Evolutionary conservation across 2,797 vertebrate species (phyloP), one percentile per base, ranked within the genome.

Genomic region (Poecilia picta): DNA sequence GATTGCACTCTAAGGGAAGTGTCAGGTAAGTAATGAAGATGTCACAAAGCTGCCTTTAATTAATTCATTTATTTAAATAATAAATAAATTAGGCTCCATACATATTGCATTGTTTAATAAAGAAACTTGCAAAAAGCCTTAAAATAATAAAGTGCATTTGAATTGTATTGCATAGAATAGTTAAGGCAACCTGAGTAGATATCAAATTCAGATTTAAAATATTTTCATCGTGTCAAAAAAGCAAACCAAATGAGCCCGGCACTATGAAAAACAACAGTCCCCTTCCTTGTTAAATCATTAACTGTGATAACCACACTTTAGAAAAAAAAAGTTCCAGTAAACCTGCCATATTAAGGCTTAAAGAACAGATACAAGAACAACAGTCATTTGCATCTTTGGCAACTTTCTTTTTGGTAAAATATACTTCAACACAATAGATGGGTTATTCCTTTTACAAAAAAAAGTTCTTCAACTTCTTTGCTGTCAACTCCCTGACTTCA

Each of bases 391-490:
- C 59, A 62, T 62, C 2, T 64, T 41, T 68, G 8, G 18, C 3
- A 2, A 36, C 18, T 66, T 18, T 57, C 31, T n/a, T 10, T 18
- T 10, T 23, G 20, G 16, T 7, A 33, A 20, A 66, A 64, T 39
- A 66, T 66, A 39, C 39, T 39, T 66, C 33, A 68, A 25, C 64
- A 68, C 36, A 39, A 39, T 11, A 12, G 20, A 23, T 39, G 45
- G 43, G 8, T 0, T 8, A 8, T 47, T 8, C 25, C 49, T 6
- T 64, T 46, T 39, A 33, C 4, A 43, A 43, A 45, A 12, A 8
- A 80, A 77, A 70, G 20, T 46, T 57, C 1, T 75, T 33, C 39
- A 20, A 66, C 43, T 64, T 4, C 20, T 70, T 81, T n/a, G 13
- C 1, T 49, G 15, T 25, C 8, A 73, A 13, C 4, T 28, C 4